Evolutionary conservation across 2,113 vertebrate species (phyloP).

Genomic region (Crypturellus undulatus): DNA sequence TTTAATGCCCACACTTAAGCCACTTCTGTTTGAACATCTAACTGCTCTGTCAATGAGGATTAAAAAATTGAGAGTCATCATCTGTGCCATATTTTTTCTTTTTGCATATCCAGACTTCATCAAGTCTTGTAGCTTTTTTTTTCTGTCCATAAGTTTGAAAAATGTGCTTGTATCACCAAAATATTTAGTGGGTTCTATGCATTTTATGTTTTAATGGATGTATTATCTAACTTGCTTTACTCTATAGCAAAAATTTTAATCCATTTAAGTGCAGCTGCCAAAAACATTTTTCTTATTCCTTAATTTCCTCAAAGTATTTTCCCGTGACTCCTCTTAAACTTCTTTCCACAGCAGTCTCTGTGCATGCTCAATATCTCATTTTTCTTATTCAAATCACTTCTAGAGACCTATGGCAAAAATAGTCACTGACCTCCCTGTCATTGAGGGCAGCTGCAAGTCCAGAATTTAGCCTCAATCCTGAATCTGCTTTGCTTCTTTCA

Average conservation of each 20-base stretch:
- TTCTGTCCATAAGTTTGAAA: background rate
- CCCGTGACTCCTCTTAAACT: background rate
- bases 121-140: background rate
- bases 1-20: background rate
- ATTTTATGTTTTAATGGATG: background rate
- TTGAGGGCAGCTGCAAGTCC: background rate
- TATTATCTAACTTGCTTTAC: background rate
- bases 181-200: background rate
- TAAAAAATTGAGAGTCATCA: background rate
- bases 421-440: background rate
- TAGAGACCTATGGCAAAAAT: background rate
- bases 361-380: background rate
- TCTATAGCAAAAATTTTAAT: background rate
- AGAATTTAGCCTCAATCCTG: background rate
- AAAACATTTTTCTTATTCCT: background rate
- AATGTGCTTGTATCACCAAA: background rate
- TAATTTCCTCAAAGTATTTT: background rate
- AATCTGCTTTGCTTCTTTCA: background rate
- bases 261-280: background rate
- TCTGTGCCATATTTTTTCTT: background rate
- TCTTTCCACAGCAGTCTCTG: background rate
- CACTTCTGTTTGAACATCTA: background rate
- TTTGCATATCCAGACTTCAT: background rate
- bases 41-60: background rate
- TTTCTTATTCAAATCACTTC: background rate